Evolutionary conservation across 1,140 invertebrate genomes (phyloP), one percentile per base, ranked within the genome.

Genomic region (Bactericera cockerelli): DNA sequence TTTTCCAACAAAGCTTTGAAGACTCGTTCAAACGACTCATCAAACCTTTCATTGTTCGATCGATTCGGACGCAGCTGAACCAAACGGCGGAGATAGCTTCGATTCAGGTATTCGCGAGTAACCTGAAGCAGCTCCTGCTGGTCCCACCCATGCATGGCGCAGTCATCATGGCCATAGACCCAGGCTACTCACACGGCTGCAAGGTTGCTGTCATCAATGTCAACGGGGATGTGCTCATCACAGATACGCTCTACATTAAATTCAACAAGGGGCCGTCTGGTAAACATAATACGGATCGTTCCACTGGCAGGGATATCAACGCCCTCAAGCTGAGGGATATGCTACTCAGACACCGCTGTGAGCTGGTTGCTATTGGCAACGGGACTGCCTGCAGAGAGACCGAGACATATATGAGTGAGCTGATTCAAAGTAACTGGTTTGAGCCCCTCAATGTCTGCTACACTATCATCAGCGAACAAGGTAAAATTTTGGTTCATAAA

Each of bases 301-400:
- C 33, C 14, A 28, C 25, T 11, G 16, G 16, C 16, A 28, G 57
- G 31, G 61, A 65, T 33, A 13, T 31, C 11, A 62, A 61, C 59
- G 64, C 65, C 14, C 22, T 56, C 33, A 66, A 60, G 36, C 60
- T 68, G n/a, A 65, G 61, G 54, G 65, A 68, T 31, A 60, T 68
- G 26, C 42, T 69, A 13, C 42, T 62, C 19, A 66, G 65, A 59
- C 61, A 63, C 59, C 80, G 78, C 11, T 85, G 84, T 69, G 77
- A 81, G 57, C 70, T 86, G 10, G 80, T 94, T 65, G 89, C 85
- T 21, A 71, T 95, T 26, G 91, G 91, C 1, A 93, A 94, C 74
- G 91, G 88, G 11, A 90, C 83, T 16, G 91, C 83, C 2, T 93
- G 90, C 66, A 72, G 89, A 31, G 83, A 94, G 69, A 92, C 88